Conservation (phyloP, 2,113 vertebrate species). For the Melospiza georgiana region DNA sequence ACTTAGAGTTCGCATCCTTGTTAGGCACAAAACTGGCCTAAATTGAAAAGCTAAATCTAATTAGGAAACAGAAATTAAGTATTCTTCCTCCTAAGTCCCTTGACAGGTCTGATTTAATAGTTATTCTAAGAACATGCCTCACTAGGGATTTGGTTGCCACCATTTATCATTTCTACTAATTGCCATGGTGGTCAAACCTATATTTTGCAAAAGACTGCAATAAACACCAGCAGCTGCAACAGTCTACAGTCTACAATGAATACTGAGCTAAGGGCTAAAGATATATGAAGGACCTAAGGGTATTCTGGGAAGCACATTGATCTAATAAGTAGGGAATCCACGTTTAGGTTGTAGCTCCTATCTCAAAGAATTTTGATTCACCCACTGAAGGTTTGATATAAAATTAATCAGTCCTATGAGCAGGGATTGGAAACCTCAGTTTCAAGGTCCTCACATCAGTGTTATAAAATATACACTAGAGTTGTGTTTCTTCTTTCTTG, state of each 20-base stretch:
- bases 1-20: not conserved
- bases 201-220: not conserved
- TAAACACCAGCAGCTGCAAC: not conserved
- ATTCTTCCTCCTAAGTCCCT: not conserved
- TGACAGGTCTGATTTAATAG: constrained; percentile 14
- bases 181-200: not conserved
- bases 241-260: not conserved
- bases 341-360: not conserved
- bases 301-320: not conserved
- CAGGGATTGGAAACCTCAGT: not conserved
- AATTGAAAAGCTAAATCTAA: constrained; percentile 9
- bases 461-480: not conserved
- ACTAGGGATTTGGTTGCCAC: not conserved
- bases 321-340: not conserved
- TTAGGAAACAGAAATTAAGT: constrained; percentile 17
- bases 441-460: not conserved
- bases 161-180: not conserved
- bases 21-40: not conserved
- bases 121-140: not conserved
- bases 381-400: not conserved
- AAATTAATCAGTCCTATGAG: not conserved
- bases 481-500: not conserved
- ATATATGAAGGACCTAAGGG: not conserved
- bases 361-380: not conserved
- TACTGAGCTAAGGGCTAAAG: not conserved